Base-by-base conservation (phyloP, 2,113 vertebrate species). In the Hippocampus zosterae region DNA sequence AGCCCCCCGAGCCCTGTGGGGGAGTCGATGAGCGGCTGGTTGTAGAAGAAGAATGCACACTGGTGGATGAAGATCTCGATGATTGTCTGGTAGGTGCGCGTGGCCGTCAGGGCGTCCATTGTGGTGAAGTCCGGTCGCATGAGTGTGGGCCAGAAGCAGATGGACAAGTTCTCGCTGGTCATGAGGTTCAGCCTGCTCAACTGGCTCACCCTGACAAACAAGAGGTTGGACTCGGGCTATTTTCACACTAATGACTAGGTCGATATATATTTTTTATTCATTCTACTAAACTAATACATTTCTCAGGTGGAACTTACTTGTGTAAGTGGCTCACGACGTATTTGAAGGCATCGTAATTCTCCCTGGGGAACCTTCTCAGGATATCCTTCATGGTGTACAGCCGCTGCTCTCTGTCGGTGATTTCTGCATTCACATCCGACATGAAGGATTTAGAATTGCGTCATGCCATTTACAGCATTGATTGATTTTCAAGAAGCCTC, bases 11-110 rank as follows among this genome's bases (percentile, higher is more conserved):
- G 75, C 65, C 92, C 91, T 0, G 86, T 93, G 5, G 94, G 92
- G 1, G 92, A 93, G 68, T 98, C 96, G 0, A 92, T 80, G 72
- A 94, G 88, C 67, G 94, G 93, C 72, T 94, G 93, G 84, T 95
- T 93, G 91, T 95, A 94, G 90, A 97, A 97, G 92, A 98, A 98
- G 89, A 96, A 98, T 67, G 94, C 93, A 90, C 95, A 95, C 91
- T 98, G 95, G 79, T 97, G 95, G 88, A 98, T 97, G 93, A 98
- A 97, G 85, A 90, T 92, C 91, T 98, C 96, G 48, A 97, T 96
- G 95, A 97, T 97, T 92, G 95, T 97, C 95, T 97, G 95, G 88
- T 97, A 96, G 88, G 95, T 96, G 66, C 95, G 92, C 0, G 95
- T 96, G 84, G 95, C 95, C 0, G 96, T 97, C 82, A 98, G 93